Base-by-base conservation (phyloP, 2,888 invertebrate species). In the Boloria selene region DNA sequence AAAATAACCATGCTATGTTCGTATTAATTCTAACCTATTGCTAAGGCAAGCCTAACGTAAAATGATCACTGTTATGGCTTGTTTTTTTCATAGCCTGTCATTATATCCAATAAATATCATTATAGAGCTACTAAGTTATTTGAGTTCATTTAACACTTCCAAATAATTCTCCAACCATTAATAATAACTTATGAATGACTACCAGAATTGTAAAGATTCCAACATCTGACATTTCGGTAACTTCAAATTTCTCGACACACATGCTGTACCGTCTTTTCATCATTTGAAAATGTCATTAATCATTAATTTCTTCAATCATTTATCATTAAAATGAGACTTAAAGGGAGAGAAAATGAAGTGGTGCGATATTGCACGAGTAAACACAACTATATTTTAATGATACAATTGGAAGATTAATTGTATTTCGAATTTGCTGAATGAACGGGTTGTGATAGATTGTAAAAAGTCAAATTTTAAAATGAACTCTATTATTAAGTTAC, bases 301-400 rank as follows among this genome's bases (percentile, higher is more conserved):
- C 90, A 90, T 81, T 76, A 80, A 81, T 82, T 83, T 80, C 80
- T 77, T 74, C 74, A 69, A 80, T 82, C 87, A 90, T 91, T 83
- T 84, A 91, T 91, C 91, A 90, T 84, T 80, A 72, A 84, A 92
- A 92, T 90, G 89, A 90, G 90, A 89, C 88, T 90, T 91, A 90
- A 90, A 91, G 87, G 86, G 88, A 90, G 86, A 89, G 88, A 91
- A 91, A 89, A 92, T 90, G 90, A 90, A 89, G 83, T 87, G 86
- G 84, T 74, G 81, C 80, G 77, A 79, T 82, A 79, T 84, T 77
- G 79, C 75, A 79, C 78, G 78, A 88, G 88, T 89, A 89, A 90
- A 90, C 87, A 87, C 79, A 83, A 83, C 74, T 77, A 71, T 80
- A 78, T 72, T 76, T 82, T 87, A 88, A 89, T 89, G 88, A 87